These are phyloP conservation scores for Cryptomyrus ogoouensis DNA, from an alignment of 2,113 vertebrate genomes.

Conservation along the genomic window DNA sequence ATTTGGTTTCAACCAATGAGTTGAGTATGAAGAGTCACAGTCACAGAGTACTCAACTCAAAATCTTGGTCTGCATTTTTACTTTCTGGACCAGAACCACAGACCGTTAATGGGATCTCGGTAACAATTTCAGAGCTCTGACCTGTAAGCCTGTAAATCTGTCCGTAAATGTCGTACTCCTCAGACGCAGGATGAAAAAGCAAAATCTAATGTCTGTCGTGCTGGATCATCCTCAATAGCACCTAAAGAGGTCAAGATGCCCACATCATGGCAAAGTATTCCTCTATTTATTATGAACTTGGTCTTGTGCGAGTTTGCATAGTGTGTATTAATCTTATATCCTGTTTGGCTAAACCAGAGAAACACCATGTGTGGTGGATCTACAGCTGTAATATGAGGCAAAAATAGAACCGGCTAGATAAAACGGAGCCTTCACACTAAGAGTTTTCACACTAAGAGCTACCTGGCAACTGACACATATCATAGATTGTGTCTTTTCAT, in stretches of 20 bases:
- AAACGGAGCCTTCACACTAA: background rate
- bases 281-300: background rate
- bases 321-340: background rate
- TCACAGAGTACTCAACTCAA: background rate
- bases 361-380: background rate
- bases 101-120: background rate
- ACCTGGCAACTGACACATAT: background rate
- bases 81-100: background rate
- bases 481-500: background rate
- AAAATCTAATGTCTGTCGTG: conserved; percentile 35
- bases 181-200: conserved; percentile 46
- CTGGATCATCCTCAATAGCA: background rate
- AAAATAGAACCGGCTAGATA: background rate
- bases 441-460: background rate
- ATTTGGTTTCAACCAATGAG: background rate
- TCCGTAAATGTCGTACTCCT: background rate
- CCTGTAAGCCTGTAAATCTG: background rate
- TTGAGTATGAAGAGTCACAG: background rate
- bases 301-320: background rate
- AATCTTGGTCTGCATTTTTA: background rate
- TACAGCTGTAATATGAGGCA: background rate
- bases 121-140: background rate
- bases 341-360: background rate
- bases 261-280: background rate
- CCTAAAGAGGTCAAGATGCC: background rate